Base-by-base conservation (phyloP, 1,140 invertebrate species). In the Schlechtendalia chinensis region DNA sequence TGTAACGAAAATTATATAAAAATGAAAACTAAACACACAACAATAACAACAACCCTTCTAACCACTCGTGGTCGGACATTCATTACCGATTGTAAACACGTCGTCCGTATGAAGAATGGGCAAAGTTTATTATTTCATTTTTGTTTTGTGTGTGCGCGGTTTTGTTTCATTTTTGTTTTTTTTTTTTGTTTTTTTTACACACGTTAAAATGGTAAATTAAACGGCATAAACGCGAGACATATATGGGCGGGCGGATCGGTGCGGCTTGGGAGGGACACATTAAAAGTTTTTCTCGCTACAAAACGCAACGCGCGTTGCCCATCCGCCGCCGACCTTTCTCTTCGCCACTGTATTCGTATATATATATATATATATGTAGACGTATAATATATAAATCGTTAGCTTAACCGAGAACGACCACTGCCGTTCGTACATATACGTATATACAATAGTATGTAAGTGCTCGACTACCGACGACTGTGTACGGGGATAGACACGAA, bases 1-100 rank as follows among this genome's bases (percentile, higher is more conserved):
- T 24, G 1, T 50, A 5, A 11, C 24, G 67, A 17, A 11, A 32
- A 24, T 5, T 1, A 22, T 63, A 17, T n/a, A 24, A 67, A 67
- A 45, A 24, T 22, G 5, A 69, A 69, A 69, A 69, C 17, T 14
- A 47, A n/a, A 19, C n/a, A 69, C 10, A 58, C 19, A 59, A 69
- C 39, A 69, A 69, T 39, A 27, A 27, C 11, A 24, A 24, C 50
- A 27, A 69, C 22, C 47, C 14, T 69, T 69, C 17, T 27, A 39
- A 32, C n/a, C n/a, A n/a, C 27, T 74, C 10, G 22, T 72, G 10
- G 14, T 32, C n/a, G 50, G 19, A 74, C 71, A 74, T 74, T n/a
- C 53, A 74, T 74, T 74, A 74, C 19, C 53, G 19, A 74, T 56
- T 74, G 27, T 74, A 32, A 74, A 74, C 27, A 74, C 53, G 67